These are phyloP conservation scores for Danio rerio DNA, from an alignment of 2,113 vertebrate genomes.

Conservation along the genomic window DNA sequence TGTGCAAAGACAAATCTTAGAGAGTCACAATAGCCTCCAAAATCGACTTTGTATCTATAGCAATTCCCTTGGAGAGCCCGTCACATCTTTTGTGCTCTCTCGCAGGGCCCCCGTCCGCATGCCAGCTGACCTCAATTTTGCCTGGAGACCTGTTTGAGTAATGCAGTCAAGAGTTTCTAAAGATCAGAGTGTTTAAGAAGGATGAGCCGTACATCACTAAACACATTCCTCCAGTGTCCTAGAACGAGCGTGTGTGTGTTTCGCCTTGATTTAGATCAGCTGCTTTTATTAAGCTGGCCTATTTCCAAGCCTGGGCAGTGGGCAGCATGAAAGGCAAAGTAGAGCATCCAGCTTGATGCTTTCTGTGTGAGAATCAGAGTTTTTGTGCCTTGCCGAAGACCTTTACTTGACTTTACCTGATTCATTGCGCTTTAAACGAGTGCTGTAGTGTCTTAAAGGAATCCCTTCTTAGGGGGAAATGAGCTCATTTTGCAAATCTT, in stretches of 20 bases:
- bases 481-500: too few species aligned
- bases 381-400: background rate
- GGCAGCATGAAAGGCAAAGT: constrained; percentile 21
- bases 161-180: constrained; percentile 56
- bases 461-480: too few species aligned
- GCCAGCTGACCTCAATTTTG: constrained; percentile 53
- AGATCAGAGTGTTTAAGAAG: constrained; percentile 61
- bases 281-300: constrained; percentile 51
- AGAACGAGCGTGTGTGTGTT: constrained; percentile 37
- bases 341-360: constrained; percentile 2
- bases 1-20: constrained; percentile 57
- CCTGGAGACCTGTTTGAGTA: constrained; percentile 50
- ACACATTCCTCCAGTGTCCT: constrained; percentile 47
- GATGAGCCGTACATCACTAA: constrained; percentile 56
- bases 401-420: constrained; percentile 9
- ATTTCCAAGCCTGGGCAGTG: constrained; percentile 36
- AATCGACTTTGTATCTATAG: constrained; percentile 54
- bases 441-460: background rate
- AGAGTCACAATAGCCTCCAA: constrained; percentile 44
- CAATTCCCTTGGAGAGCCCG: constrained; percentile 42
- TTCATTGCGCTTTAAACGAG: background rate
- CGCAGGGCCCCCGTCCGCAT: constrained; percentile 34
- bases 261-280: constrained; percentile 49
- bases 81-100: constrained; percentile 38
- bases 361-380: constrained; percentile 51